Conservation (phyloP, 2,113 vertebrate species). For the Cottus gobio region DNA sequence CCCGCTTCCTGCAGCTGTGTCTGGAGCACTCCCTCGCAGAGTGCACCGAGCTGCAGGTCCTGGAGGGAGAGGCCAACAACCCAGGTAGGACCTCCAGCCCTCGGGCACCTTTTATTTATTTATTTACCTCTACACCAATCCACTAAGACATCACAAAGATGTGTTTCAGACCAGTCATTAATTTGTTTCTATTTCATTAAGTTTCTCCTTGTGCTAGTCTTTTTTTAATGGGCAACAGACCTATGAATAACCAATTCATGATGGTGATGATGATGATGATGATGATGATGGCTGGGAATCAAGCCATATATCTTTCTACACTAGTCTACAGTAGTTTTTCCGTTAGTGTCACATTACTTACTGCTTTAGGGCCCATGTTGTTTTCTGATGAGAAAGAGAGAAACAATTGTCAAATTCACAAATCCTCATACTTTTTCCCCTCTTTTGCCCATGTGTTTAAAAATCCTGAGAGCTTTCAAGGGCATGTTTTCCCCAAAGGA, state of each 20-base stretch:
- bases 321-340: neutral
- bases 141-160: too few relatives aligned
- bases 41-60: slow-evolving; percentile 94
- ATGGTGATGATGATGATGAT: too few relatives aligned
- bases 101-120: neutral
- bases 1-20: slow-evolving; percentile 98
- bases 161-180: too few relatives aligned
- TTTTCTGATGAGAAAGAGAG: neutral
- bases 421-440: neutral
- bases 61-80: slow-evolving; percentile 97
- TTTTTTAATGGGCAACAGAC: neutral
- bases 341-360: neutral
- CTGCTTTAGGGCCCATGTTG: neutral
- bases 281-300: too few relatives aligned
- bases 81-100: slow-evolving; percentile 90
- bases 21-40: slow-evolving; percentile 97
- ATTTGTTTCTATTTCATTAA: too few relatives aligned
- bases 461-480: neutral
- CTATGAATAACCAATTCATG: too few relatives aligned
- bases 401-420: neutral
- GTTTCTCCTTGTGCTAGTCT: neutral
- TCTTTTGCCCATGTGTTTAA: neutral
- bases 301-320: too few relatives aligned
- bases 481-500: slow-evolving; percentile 9
- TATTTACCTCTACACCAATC: too few relatives aligned